Evolutionary conservation across 2,888 invertebrate species (phyloP), one percentile per base, ranked within the genome.

Genomic region (Apamea crenata): DNA sequence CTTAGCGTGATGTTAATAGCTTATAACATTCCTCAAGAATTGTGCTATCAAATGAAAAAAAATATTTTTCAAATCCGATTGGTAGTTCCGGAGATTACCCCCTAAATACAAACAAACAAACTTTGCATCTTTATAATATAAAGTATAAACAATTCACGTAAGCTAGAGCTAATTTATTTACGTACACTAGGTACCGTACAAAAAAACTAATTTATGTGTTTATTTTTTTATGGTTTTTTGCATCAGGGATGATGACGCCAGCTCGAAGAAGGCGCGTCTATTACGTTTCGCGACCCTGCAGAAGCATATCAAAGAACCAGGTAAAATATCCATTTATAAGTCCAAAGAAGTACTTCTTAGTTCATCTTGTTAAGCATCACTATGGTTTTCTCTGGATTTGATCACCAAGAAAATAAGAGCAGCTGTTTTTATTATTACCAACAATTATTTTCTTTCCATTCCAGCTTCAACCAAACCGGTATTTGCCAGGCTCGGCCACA

Each of bases 401-500:
- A 53, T n/a, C 50, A 76, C 21, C 8, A 63, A 75, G 25, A 4
- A 61, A 36, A 36, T 36, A 21, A 56, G n/a, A 21, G 36, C n/a
- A 47, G n/a, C 18, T 16, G 14, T n/a, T n/a, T 40, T 36, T 32
- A 50, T 63, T 0, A 18, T 14, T 36, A 44, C 16, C 18, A 40
- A 63, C 6, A 21, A 12, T n/a, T 29, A 16, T 29, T 69, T 40
- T 21, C 68, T 71, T 12, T 32, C 65, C 68, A 10, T 91, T 90
- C 1, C 88, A 94, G 94, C 86, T 73, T 3, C 88, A 56, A 78
- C 90, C 1, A 92, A 88, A 83, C 96, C 96, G 2, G 97, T 97
- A 6, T 97, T 97, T 86, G 92, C 96, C 2, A 91, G 97, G 3
- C 94, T 97, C 8, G 97, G 97, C 1, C 93, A 89, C 84, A 90